Percentiles rank a stretch among this genome's conserved stretches.
phyloP scores from a whole-genome alignment of 2,113 vertebrate species.

The Uropsilus gracilis region DNA sequence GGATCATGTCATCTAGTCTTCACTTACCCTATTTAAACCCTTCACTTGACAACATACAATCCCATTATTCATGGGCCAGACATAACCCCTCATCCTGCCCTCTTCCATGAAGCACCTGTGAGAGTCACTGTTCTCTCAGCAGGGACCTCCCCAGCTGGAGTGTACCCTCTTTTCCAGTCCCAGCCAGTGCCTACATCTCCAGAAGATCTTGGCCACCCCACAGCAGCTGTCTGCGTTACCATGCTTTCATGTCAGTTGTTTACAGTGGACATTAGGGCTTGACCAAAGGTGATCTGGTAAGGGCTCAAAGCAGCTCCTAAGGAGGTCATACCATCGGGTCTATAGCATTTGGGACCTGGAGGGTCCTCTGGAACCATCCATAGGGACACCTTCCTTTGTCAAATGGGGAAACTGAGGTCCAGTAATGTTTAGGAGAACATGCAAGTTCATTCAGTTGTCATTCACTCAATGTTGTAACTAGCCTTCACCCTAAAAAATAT shows the following conservation, averaged over 20 bases:
- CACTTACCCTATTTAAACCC: not conserved
- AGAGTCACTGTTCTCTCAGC: not conserved
- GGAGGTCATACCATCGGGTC: not conserved
- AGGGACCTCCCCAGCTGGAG: not conserved
- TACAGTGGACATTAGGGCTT: not conserved
- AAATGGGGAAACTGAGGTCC: conserved; percentile 14
- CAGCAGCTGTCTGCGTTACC: not conserved
- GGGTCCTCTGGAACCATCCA: not conserved
- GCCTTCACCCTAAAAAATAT: not conserved
- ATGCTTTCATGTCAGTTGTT: not conserved
- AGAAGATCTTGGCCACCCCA: not conserved
- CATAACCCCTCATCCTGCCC: not conserved
- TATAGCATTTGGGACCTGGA: not conserved
- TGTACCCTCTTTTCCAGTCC: not conserved
- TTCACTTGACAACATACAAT: not conserved
- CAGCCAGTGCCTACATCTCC: not conserved
- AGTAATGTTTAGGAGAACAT: not conserved
- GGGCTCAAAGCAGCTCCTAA: not conserved
- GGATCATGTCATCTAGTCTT: not conserved
- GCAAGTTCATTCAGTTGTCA: not conserved
- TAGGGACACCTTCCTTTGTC: conserved; percentile 19
- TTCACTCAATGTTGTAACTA: not conserved
- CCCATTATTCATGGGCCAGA: not conserved
- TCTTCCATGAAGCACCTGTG: not conserved
- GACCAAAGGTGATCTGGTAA: fast-evolving